Evolutionary conservation across 2,113 vertebrate species (phyloP).

Genomic region (Syngnathoides biaculeatus): DNA sequence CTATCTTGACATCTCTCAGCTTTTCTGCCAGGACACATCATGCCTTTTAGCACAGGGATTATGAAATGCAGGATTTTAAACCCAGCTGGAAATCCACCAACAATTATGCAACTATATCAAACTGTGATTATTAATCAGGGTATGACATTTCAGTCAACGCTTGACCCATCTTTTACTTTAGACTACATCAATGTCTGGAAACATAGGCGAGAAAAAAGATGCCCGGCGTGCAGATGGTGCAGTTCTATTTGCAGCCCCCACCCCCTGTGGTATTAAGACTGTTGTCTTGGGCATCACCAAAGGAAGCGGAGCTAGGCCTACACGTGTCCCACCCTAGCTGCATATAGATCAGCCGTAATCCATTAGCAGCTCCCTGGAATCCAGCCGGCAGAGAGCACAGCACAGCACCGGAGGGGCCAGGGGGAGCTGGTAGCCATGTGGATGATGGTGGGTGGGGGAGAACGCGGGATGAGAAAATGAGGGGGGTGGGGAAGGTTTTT

Average conservation of each 20-base stretch:
- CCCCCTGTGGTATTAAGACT: slow-evolving; percentile 45
- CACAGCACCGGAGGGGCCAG: slow-evolving; percentile 64
- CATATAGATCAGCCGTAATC: slow-evolving; percentile 74
- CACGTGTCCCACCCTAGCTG: slow-evolving; percentile 68
- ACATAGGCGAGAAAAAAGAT: not conserved
- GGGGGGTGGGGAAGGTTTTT: slow-evolving; percentile 41
- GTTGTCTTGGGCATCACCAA: slow-evolving; percentile 59
- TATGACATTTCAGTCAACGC: slow-evolving; percentile 5
- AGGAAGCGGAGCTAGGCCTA: slow-evolving; percentile 58
- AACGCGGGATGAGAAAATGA: slow-evolving; percentile 49
- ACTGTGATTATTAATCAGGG: slow-evolving; percentile 1
- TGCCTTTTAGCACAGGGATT: not conserved
- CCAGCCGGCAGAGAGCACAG: slow-evolving; percentile 64
- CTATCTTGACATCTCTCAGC: slow-evolving; percentile 22
- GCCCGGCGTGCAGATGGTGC: slow-evolving; percentile 15
- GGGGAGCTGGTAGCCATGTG: slow-evolving; percentile 57
- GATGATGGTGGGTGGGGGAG: slow-evolving; percentile 39
- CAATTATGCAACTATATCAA: slow-evolving; percentile 3
- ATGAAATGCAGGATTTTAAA: slow-evolving; percentile 5
- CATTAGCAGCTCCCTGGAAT: slow-evolving; percentile 73
- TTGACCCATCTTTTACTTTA: slow-evolving; percentile 1
- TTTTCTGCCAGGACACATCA: slow-evolving; percentile 12
- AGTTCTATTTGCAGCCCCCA: slow-evolving; percentile 20
- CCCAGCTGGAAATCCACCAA: not conserved
- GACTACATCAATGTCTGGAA: not conserved